phyloP scores from a whole-genome alignment of 2,797 vertebrate species.

The Sarcoramphus papa region DNA sequence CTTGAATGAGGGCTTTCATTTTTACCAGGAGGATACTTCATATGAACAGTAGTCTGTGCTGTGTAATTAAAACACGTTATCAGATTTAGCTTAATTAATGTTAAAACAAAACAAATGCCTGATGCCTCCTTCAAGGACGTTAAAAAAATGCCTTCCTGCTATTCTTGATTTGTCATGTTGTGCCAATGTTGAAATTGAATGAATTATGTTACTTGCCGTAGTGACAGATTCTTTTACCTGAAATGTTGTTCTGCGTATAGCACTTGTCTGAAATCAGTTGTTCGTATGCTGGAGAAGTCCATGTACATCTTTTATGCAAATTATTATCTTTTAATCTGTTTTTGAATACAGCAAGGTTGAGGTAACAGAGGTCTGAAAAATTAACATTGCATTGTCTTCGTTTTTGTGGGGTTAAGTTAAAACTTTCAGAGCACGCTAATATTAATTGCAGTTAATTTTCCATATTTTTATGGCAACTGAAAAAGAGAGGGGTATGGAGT shows the following conservation, averaged over 20 bases:
- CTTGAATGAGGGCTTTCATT: slow-evolving; percentile 28
- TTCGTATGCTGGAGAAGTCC: slow-evolving; percentile 18
- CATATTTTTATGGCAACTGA: not conserved
- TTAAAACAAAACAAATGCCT: slow-evolving; percentile 46
- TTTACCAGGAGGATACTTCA: slow-evolving; percentile 36
- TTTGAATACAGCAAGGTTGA: slow-evolving; percentile 41
- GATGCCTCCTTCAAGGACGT: slow-evolving; percentile 27
- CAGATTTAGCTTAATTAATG: slow-evolving; percentile 52
- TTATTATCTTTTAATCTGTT: slow-evolving; percentile 52
- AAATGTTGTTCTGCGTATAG: slow-evolving; percentile 9
- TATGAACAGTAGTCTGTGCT: not conserved
- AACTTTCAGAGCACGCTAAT: slow-evolving; percentile 8
- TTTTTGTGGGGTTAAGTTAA: not conserved
- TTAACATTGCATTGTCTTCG: slow-evolving; percentile 42
- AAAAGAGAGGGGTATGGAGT: accelerated
- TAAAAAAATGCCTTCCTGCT: not conserved
- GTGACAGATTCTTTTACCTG: slow-evolving; percentile 29
- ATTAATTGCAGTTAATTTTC: not conserved
- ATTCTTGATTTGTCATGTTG: slow-evolving; percentile 29
- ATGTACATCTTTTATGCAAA: slow-evolving; percentile 43
- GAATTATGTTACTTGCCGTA: not conserved
- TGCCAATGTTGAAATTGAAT: slow-evolving; percentile 25
- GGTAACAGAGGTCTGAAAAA: slow-evolving; percentile 50
- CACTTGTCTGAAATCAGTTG: slow-evolving; percentile 19
- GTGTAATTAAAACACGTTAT: slow-evolving; percentile 39